Evolutionary conservation across 2,113 vertebrate genomes (phyloP).

Genomic region (Chloropsis cyanopogon): DNA sequence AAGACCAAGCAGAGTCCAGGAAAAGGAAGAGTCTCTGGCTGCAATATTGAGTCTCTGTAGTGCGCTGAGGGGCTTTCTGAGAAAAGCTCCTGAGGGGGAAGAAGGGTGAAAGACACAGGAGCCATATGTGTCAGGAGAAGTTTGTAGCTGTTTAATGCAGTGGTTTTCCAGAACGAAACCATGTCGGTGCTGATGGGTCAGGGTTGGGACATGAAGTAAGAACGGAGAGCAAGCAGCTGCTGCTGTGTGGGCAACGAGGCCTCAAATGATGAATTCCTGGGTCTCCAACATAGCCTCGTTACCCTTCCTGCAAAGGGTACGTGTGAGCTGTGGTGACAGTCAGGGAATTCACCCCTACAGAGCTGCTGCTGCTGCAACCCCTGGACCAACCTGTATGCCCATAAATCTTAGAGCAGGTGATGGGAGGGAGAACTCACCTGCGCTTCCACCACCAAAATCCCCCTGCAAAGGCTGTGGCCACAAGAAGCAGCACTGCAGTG

Average conservation of each 20-base stretch:
- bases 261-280: background rate
- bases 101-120: background rate
- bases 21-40: background rate
- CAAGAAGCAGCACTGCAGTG: background rate
- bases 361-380: background rate
- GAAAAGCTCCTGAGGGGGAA: background rate
- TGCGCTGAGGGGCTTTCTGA: rapidly evolving
- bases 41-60: background rate
- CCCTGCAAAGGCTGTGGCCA: background rate
- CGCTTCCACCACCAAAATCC: background rate
- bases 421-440: background rate
- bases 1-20: background rate
- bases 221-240: rapidly evolving
- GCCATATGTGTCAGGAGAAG: background rate
- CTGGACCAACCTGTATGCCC: background rate
- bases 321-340: background rate
- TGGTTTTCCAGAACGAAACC: background rate
- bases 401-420: background rate
- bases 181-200: rapidly evolving
- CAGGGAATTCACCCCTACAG: background rate
- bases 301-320: background rate
- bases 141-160: background rate
- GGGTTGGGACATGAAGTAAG: background rate
- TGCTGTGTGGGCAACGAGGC: background rate
- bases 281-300: background rate